phyloP scores from a whole-genome alignment of 2,797 vertebrate species.

The Coluber constrictor region DNA sequence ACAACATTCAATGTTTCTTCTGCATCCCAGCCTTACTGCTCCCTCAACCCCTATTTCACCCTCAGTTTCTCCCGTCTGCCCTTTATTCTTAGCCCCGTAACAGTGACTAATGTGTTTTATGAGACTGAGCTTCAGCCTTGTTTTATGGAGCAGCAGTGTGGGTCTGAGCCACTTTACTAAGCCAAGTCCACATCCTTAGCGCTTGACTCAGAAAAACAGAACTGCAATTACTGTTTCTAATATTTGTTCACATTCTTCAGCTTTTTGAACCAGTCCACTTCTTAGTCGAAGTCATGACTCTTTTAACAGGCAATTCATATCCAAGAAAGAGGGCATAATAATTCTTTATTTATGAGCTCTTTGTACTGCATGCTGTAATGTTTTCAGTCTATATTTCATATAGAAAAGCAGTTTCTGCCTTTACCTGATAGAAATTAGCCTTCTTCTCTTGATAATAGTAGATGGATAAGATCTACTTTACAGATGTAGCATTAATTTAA shows the following conservation, averaged over 20 bases:
- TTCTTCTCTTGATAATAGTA: background rate
- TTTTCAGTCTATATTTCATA: background rate
- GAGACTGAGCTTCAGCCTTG: background rate
- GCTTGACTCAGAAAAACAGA: conserved; percentile 21
- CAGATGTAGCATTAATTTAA: too few species aligned
- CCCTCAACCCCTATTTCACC: background rate
- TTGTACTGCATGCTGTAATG: background rate
- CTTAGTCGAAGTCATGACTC: background rate
- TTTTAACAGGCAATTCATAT: background rate
- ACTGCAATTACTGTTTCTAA: background rate
- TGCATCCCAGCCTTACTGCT: background rate
- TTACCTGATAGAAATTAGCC: background rate
- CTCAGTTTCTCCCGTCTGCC: background rate
- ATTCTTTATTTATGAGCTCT: background rate
- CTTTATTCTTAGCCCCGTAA: background rate
- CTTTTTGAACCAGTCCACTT: background rate
- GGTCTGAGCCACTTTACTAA: background rate
- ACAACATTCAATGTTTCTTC: conserved; percentile 4
- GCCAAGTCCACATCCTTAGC: conserved; percentile 7
- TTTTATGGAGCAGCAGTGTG: conserved; percentile 1
- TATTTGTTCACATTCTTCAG: background rate
- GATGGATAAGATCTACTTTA: background rate
- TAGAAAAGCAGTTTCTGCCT: background rate
- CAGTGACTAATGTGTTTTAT: conserved; percentile 13
- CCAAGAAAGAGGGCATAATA: background rate